These are phyloP conservation scores for Parasteatoda lunata DNA, from an alignment of 2,888 invertebrate species.

Conservation along the genomic window DNA sequence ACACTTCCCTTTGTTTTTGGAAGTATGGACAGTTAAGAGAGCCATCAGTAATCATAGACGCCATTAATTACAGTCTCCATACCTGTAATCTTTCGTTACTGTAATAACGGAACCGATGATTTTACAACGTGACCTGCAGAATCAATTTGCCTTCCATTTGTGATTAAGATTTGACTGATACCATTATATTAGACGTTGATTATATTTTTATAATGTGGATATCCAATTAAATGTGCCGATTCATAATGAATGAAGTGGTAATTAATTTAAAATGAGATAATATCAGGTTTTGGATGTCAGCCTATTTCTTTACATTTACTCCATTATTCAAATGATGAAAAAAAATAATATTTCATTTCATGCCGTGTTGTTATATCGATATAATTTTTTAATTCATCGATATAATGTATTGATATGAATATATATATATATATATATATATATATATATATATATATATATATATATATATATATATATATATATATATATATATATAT, in stretches of 20 bases:
- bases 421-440: not conserved
- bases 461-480: conserved; percentile 1
- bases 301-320: not conserved
- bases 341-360: not conserved
- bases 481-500: conserved; percentile 1
- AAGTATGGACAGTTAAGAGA: not conserved
- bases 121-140: not conserved
- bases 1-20: not conserved
- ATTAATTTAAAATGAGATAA: not conserved
- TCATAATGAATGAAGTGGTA: not conserved
- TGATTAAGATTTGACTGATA: conserved; percentile 2
- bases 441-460: not conserved
- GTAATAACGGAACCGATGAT: not conserved
- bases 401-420: not conserved
- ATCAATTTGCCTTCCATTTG: not conserved
- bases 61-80: not conserved
- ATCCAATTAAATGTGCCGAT: not conserved
- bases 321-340: not conserved
- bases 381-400: not conserved
- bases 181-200: not conserved
- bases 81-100: not conserved
- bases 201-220: not conserved
- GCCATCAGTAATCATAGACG: not conserved
- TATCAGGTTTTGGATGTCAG: not conserved
- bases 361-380: not conserved